phyloP scores from a whole-genome alignment of 2,113 vertebrate species.

The Scophthalmus maximus region DNA sequence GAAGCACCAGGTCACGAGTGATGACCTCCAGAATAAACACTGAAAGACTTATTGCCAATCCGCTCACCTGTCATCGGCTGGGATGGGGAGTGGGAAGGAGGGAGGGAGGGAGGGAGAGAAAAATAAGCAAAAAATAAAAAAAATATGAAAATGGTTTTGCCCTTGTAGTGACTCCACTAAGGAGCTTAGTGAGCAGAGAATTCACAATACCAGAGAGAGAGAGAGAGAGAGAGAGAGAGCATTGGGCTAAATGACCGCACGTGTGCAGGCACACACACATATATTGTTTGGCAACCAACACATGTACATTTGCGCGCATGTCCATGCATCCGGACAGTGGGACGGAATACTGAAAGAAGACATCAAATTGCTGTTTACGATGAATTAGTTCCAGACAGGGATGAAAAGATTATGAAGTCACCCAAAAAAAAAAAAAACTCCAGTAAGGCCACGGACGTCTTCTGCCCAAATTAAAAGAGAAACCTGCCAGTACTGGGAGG shows the following conservation, averaged over 20 bases:
- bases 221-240: conserved; percentile 33
- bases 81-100: neutral
- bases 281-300: neutral
- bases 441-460: conserved; percentile 43
- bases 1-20: conserved; percentile 28
- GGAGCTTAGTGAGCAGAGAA: conserved; percentile 69
- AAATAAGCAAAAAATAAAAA: conserved; percentile 1
- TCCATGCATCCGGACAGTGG: neutral
- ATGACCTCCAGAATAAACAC: conserved; percentile 52
- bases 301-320: neutral
- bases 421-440: conserved; percentile 28
- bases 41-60: conserved; percentile 35
- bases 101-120: neutral
- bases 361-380: conserved; percentile 54
- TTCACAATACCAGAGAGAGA: conserved; percentile 61
- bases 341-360: conserved; percentile 18
- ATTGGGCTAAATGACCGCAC: conserved; percentile 16
- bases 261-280: conserved; percentile 10
- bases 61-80: conserved; percentile 56
- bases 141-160: conserved; percentile 53
- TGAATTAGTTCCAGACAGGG: conserved; percentile 67
- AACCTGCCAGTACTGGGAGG: conserved; percentile 65
- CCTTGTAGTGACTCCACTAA: conserved; percentile 74
- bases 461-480: conserved; percentile 70
- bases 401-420: conserved; percentile 76